Evolutionary conservation across 2,113 vertebrate genomes (phyloP).

Genomic region (Phrynosoma blainvillii): DNA sequence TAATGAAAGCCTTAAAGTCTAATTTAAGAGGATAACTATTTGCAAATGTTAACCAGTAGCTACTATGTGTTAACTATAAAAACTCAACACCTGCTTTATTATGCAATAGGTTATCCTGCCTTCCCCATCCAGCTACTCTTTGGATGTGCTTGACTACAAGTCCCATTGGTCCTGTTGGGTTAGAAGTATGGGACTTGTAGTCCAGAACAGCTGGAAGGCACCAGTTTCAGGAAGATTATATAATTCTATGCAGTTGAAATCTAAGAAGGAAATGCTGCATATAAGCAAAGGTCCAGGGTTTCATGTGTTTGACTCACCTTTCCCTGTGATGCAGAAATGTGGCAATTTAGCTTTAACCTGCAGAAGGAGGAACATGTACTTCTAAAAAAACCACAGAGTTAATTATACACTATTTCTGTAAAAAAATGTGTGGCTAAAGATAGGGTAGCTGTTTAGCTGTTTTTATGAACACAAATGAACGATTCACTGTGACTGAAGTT

Average conservation of each 20-base stretch:
- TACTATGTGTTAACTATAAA: too few relatives aligned
- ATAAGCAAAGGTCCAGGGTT: not conserved
- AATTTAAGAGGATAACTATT: too few relatives aligned
- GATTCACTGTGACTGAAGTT: not conserved
- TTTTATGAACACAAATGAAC: constrained; percentile 9
- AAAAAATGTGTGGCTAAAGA: not conserved
- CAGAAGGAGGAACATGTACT: not conserved
- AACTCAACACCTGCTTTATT: too few relatives aligned
- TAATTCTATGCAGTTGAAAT: not conserved
- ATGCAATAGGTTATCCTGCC: too few relatives aligned
- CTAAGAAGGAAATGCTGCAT: not conserved
- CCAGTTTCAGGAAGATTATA: not conserved
- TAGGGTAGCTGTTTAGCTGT: not conserved
- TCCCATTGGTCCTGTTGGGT: too few relatives aligned
- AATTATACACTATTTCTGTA: constrained; percentile 7
- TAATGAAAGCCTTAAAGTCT: too few relatives aligned
- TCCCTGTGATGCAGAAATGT: not conserved
- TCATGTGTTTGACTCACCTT: not conserved
- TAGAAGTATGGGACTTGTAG: not conserved
- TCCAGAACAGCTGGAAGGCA: not conserved
- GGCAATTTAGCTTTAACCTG: not conserved
- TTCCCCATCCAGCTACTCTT: too few relatives aligned
- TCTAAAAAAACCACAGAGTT: constrained; percentile 6
- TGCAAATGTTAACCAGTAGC: too few relatives aligned
- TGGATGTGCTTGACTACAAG: too few relatives aligned